Conservation (phyloP, 2,888 invertebrate species). For the Tanytarsus gracilentus region DNA sequence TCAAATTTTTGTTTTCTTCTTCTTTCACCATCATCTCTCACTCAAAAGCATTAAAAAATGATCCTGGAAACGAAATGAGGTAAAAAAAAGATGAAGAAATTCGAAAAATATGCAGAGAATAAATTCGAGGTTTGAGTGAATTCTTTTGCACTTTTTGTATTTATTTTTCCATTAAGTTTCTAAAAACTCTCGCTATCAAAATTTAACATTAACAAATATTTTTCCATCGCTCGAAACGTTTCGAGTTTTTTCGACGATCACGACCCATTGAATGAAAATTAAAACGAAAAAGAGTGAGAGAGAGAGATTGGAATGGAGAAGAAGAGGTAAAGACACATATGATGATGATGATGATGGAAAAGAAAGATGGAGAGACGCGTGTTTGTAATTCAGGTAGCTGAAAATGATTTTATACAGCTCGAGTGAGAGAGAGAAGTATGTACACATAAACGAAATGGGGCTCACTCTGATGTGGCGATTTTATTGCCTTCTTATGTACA, state of each 20-base stretch:
- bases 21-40: no score
- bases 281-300: neutral
- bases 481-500: conserved; percentile 24
- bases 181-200: no score
- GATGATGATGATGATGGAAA: neutral
- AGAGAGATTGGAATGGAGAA: neutral
- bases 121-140: neutral
- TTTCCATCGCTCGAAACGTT: no score
- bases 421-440: neutral
- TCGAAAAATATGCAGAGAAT: neutral
- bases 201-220: no score
- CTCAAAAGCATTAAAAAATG: conserved; percentile 18
- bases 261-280: conserved; percentile 22
- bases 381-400: conserved; percentile 38
- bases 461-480: conserved; percentile 12
- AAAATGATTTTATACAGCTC: conserved; percentile 20
- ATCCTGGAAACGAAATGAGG: conserved; percentile 13
- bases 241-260: no score
- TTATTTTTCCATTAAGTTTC: neutral
- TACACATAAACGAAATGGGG: neutral
- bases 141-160: neutral
- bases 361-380: conserved; percentile 36
- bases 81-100: neutral
- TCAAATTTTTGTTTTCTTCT: no score
- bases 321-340: conserved; percentile 16